Conservation (phyloP, 92 coral and sea anemone genomes). For the Zoanthus sociatus region DNA sequence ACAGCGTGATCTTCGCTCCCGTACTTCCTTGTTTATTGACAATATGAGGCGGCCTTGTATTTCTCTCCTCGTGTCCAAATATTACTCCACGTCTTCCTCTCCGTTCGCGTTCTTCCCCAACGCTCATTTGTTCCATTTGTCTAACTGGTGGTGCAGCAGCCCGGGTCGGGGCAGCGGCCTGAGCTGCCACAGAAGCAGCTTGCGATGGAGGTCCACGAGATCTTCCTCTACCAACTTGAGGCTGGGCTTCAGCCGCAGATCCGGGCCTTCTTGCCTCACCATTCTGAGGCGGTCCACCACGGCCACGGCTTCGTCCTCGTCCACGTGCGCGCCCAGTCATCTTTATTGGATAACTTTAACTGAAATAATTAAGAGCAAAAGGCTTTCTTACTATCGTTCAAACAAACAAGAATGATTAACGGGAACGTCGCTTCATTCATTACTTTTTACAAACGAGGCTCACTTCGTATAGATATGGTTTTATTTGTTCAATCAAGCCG, state of each 20-base stretch:
- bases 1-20: slow-evolving; percentile 56
- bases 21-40: slow-evolving; percentile 74
- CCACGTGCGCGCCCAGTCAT: slow-evolving; percentile 99
- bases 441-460: not conserved
- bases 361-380: not conserved
- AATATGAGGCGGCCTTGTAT: slow-evolving; percentile 67
- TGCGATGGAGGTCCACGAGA: slow-evolving; percentile 91
- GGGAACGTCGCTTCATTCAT: not conserved
- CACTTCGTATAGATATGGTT: not conserved
- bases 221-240: slow-evolving; percentile 88
- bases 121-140: slow-evolving; percentile 79
- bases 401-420: not conserved
- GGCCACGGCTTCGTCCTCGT: slow-evolving; percentile 88
- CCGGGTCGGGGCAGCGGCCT: slow-evolving; percentile 38
- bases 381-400: not conserved
- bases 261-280: slow-evolving; percentile 92
- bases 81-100: slow-evolving; percentile 41
- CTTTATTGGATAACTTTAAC: slow-evolving; percentile 1
- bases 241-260: slow-evolving; percentile 57
- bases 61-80: slow-evolving; percentile 49
- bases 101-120: slow-evolving; percentile 27
- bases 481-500: not conserved
- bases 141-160: slow-evolving; percentile 77
- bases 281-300: slow-evolving; percentile 64
- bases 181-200: slow-evolving; percentile 63